Evolutionary conservation across 2,888 invertebrate genomes (phyloP).

Genomic region (Drosophila pseudotakahashii): DNA sequence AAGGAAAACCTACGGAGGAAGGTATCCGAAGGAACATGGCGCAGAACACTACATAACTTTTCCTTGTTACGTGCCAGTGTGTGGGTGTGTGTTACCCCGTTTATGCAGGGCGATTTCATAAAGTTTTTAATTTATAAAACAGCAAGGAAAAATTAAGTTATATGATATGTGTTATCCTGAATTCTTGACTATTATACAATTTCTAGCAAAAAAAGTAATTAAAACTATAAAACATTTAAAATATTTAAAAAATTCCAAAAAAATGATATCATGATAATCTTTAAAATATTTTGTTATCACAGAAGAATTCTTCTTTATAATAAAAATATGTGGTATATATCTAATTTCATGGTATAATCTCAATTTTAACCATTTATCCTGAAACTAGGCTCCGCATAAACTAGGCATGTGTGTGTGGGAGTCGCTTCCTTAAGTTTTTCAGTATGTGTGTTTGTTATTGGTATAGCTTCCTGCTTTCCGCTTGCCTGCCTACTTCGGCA

Average conservation of each 20-base stretch:
- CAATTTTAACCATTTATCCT: neutral
- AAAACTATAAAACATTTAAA: no score
- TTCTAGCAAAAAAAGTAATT: no score
- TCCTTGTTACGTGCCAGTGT: conserved; percentile 31
- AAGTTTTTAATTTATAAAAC: neutral
- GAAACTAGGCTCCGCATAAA: neutral
- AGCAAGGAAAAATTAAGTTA: no score
- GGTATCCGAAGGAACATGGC: conserved; percentile 56
- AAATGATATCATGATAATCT: no score
- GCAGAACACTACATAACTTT: conserved; percentile 76
- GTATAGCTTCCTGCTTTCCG: conserved; percentile 68
- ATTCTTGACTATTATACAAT: no score
- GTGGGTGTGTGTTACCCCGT: conserved; percentile 9
- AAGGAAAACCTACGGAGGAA: conserved; percentile 53
- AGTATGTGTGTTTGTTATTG: conserved; percentile 51
- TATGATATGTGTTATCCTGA: no score
- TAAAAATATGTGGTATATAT: no score
- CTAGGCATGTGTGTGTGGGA: conserved; percentile 11
- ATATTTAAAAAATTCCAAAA: no score
- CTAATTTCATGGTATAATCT: no score
- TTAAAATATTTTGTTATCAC: no score
- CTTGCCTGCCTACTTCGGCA: conserved; percentile 39
- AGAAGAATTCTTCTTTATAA: no score
- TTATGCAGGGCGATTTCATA: conserved; percentile 3
- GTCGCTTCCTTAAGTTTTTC: conserved; percentile 14